These are phyloP conservation scores for Etia nguti DNA, from an alignment of 2,113 vertebrate genomes.

Conservation along the genomic window DNA sequence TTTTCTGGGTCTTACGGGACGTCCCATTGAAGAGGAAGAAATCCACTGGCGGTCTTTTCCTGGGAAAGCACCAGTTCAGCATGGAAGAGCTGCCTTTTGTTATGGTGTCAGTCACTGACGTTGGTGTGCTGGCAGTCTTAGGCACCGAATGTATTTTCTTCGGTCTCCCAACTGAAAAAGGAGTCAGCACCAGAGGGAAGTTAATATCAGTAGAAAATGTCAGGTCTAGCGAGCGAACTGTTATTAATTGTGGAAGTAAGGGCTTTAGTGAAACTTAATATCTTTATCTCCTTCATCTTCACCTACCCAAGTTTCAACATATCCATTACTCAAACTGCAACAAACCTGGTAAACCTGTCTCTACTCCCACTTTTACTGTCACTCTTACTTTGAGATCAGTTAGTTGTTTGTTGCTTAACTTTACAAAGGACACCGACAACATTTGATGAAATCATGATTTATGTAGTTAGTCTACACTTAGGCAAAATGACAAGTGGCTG, in stretches of 20 bases:
- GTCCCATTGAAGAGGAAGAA: slow-evolving; percentile 90
- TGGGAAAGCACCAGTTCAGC: slow-evolving; percentile 80
- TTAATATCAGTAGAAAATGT: slow-evolving; percentile 21
- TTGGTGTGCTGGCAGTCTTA: slow-evolving; percentile 49
- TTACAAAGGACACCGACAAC: not conserved
- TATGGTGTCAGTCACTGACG: slow-evolving; percentile 51
- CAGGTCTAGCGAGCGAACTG: not conserved
- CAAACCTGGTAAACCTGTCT: slow-evolving; percentile 51
- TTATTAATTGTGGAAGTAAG: slow-evolving; percentile 35
- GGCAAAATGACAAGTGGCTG: not conserved
- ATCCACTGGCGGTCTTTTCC: slow-evolving; percentile 79
- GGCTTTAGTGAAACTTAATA: slow-evolving; percentile 25
- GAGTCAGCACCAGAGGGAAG: not conserved
- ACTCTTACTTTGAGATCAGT: slow-evolving; percentile 4
- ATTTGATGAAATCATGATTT: slow-evolving; percentile 23
- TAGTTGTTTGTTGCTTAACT: slow-evolving; percentile 7
- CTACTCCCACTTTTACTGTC: not conserved
- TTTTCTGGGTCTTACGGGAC: slow-evolving; percentile 77
- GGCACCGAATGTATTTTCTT: slow-evolving; percentile 74
- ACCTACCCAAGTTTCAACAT: slow-evolving; percentile 24
- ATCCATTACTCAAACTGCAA: slow-evolving; percentile 30
- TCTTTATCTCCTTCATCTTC: slow-evolving; percentile 36
- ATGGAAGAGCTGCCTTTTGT: slow-evolving; percentile 72
- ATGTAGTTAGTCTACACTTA: not conserved
- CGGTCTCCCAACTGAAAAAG: slow-evolving; percentile 73